phyloP scores from a whole-genome alignment of 1,140 invertebrate species.

The Pseudomyrmex dendroicus region DNA sequence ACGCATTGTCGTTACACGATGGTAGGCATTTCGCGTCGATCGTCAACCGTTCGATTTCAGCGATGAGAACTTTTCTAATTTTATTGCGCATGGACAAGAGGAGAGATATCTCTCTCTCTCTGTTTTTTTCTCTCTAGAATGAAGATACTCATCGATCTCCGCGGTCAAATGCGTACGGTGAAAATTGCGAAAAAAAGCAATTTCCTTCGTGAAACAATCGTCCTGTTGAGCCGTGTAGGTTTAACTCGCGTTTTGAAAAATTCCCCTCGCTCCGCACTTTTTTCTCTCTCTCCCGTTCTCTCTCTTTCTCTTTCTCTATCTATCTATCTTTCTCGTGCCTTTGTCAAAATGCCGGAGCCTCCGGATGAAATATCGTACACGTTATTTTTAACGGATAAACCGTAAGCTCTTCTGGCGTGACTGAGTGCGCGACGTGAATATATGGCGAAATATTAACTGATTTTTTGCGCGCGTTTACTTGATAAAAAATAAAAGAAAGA shows the following conservation, averaged over 20 bases:
- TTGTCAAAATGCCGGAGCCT: conserved; percentile 30
- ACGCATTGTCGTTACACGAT: conserved; percentile 4
- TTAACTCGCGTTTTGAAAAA: conserved; percentile 55
- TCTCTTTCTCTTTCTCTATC: background rate
- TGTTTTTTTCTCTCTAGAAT: conserved; percentile 5
- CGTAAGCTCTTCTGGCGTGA: conserved; percentile 49
- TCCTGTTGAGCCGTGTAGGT: conserved; percentile 49
- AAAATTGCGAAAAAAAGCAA: conserved; percentile 56
- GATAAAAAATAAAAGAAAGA: conserved; percentile 20
- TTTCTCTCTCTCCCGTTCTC: background rate
- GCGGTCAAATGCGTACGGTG: background rate
- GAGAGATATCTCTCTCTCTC: background rate
- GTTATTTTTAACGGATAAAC: conserved; percentile 60
- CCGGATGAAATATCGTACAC: conserved; percentile 57
- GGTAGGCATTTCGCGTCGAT: background rate
- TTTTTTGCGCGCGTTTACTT: conserved; percentile 19
- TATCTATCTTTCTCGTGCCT: background rate
- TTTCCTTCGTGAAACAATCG: conserved; percentile 56
- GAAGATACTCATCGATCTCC: conserved; percentile 37
- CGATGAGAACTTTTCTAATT: conserved; percentile 40
- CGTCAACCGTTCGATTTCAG: conserved; percentile 33
- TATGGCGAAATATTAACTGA: conserved; percentile 57
- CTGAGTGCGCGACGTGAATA: conserved; percentile 55
- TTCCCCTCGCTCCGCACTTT: background rate
- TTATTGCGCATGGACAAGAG: background rate